phyloP scores from a whole-genome alignment of 2,113 vertebrate species.

The Dasyornis broadbenti region DNA sequence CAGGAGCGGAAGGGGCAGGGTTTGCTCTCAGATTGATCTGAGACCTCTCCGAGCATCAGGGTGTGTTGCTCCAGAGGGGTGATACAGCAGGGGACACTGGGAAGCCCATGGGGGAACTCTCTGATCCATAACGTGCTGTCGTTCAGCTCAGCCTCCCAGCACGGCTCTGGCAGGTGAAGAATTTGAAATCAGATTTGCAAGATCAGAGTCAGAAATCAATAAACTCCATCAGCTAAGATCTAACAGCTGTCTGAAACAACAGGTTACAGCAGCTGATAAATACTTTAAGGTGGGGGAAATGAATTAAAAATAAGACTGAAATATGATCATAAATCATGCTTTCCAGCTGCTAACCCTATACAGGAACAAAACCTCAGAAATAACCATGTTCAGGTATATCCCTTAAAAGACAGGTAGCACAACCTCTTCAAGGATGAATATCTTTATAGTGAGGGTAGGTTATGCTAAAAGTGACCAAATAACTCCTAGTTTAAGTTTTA shows the following conservation, averaged over 20 bases:
- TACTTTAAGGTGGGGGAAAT: constrained; percentile 2
- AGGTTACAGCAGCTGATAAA: constrained; percentile 7
- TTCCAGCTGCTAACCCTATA: background rate
- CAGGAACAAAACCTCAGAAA: background rate
- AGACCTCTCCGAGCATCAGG: background rate
- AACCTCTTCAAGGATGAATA: background rate
- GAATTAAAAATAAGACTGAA: constrained; percentile 24
- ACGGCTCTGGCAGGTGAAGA: background rate
- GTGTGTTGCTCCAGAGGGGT: background rate
- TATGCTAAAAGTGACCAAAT: background rate
- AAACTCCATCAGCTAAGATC: constrained; percentile 5
- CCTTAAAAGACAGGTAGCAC: background rate
- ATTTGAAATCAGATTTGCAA: background rate
- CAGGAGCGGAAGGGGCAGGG: background rate
- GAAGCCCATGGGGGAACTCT: background rate
- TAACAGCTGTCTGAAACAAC: constrained; percentile 22
- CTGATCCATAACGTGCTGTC: rapidly evolving
- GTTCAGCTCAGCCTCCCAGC: background rate
- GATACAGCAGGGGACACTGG: background rate
- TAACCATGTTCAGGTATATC: background rate
- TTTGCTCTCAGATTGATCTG: background rate
- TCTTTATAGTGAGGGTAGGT: background rate
- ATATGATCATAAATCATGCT: background rate
- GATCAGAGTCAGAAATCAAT: constrained; percentile 38
- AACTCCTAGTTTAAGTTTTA: background rate